Percentiles rank a stretch among this genome's conserved stretches.
Evolutionary conservation across 2,113 vertebrate species (phyloP).

Genomic region (Hemiscyllium ocellatum): DNA sequence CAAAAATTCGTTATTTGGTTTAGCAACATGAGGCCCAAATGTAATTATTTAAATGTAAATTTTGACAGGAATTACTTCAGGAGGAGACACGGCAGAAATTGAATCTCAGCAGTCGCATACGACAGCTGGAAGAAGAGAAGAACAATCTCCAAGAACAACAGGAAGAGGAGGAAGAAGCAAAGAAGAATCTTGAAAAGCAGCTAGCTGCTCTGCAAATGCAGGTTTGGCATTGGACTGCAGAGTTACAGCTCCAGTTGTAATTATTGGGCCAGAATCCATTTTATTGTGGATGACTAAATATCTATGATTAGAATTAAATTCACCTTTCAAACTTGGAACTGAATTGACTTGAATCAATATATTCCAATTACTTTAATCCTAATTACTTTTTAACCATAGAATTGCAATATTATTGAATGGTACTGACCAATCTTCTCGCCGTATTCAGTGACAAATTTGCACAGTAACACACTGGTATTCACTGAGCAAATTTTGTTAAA

Average conservation of each 20-base stretch:
- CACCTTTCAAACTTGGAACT: too few relatives aligned
- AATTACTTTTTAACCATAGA: neutral
- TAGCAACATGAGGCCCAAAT: neutral
- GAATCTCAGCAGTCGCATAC: conserved; percentile 82
- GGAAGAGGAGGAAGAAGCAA: conserved; percentile 89
- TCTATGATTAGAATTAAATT: neutral
- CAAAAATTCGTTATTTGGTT: neutral
- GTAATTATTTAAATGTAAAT: neutral
- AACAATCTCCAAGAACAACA: conserved; percentile 86
- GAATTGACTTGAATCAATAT: neutral
- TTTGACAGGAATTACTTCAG: conserved; percentile 78
- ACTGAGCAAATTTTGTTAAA: neutral
- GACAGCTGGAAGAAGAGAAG: conserved; percentile 91
- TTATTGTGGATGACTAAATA: neutral
- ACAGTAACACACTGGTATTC: neutral
- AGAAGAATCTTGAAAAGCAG: conserved; percentile 86
- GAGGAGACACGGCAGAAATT: conserved; percentile 95
- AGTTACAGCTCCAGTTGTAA: neutral
- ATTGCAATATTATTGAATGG: neutral
- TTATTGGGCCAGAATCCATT: neutral
- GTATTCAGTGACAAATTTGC: neutral
- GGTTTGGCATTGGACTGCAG: conserved; percentile 52
- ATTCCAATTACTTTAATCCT: neutral
- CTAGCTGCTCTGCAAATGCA: conserved; percentile 75
- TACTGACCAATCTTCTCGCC: neutral